Evolutionary conservation across 35 echinoderm and acorn worm species (phyloP).

Genomic region (Ophioderma brevispina): DNA sequence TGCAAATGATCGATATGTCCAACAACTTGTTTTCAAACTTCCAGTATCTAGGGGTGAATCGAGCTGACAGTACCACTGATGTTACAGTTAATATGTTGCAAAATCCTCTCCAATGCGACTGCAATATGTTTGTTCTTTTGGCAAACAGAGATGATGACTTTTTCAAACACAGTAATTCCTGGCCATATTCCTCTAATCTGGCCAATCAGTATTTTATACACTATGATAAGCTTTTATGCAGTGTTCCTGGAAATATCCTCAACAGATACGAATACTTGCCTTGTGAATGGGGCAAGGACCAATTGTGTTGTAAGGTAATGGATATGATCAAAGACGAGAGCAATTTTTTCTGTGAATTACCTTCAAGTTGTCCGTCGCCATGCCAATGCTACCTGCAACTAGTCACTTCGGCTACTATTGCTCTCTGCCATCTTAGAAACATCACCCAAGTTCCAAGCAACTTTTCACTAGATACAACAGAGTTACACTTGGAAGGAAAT

Average conservation of each 20-base stretch:
- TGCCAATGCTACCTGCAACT: constrained; percentile 23
- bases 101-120: constrained; percentile 49
- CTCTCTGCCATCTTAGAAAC: neutral
- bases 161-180: neutral
- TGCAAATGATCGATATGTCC: constrained; percentile 11
- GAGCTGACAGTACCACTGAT: neutral
- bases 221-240: neutral
- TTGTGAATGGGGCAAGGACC: neutral
- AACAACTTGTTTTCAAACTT: constrained; percentile 19
- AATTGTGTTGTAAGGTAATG: neutral
- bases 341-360: neutral
- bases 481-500: constrained; percentile 11
- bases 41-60: neutral
- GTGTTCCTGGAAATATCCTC: neutral
- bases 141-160: neutral
- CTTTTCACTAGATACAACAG: neutral
- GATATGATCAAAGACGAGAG: neutral
- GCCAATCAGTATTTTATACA: neutral
- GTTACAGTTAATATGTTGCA: constrained; percentile 13
- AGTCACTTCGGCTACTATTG: neutral
- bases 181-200: neutral
- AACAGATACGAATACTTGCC: neutral
- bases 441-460: constrained; percentile 20
- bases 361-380: constrained; percentile 4
- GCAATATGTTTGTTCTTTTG: constrained; percentile 23